Evolutionary conservation across 2,888 invertebrate species (phyloP), one percentile per base, ranked within the genome.

Genomic region (Torymus aiolomorphi): DNA sequence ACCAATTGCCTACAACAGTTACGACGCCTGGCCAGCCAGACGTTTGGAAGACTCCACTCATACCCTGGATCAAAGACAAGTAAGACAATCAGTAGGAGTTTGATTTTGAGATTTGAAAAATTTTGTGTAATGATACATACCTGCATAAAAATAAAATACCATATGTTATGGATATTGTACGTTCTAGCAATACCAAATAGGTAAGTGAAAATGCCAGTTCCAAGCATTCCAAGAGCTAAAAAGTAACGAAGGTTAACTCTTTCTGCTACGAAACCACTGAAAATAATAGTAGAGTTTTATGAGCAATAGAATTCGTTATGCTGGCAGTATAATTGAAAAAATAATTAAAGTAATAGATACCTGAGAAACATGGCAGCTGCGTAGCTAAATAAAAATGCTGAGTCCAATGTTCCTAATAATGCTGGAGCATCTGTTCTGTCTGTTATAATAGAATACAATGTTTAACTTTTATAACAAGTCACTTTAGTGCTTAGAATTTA

Each of bases 11-110:
- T 69, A 98, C 95, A 2, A 96, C 94, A 0, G 95, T 92, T 0
- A 98, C 98, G 0, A 98, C 98, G 73, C 97, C 97, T 0, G 98
- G 98, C 98, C 98, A 98, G 0, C 98, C 98, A 0, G 97, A 96
- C 0, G 98, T 97, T 92, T 98, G 98, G 13, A 95, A 94, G 13
- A 97, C 92, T 12, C 98, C 98, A 1, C 96, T 96, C 8, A 95
- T 91, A 0, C 94, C 93, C 96, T 96, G 87, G 69, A 90, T 73
- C 65, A 42, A 67, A 62, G 70, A 72, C 12, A 16, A 8, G 31
- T 42, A 2, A 71, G 14, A 66, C 31, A 51, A n/a, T 12, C 31
- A 42, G 8, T 42, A 42, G 42, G 42, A 42, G 42, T 42, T 42
- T 42, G 42, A 42, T 42, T 42, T 42, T 42, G 5, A 8, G 5